These are phyloP conservation scores for Strigops habroptila DNA, from an alignment of 2,113 vertebrate genomes.

Conservation along the genomic window DNA sequence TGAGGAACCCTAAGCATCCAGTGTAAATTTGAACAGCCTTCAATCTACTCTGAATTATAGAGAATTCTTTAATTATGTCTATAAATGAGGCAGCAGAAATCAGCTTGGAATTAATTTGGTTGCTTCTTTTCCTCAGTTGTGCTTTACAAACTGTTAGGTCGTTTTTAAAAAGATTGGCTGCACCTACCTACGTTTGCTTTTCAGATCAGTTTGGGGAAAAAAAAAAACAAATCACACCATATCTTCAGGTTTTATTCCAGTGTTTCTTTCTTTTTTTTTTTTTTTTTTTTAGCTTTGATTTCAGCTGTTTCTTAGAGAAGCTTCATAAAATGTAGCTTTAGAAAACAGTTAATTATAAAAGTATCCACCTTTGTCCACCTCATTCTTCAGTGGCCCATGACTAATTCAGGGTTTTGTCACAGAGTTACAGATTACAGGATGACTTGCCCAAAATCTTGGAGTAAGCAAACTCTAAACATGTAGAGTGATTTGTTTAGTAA, in stretches of 20 bases:
- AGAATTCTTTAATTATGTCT: background rate
- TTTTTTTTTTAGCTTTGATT: background rate
- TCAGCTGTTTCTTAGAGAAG: background rate
- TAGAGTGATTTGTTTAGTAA: background rate
- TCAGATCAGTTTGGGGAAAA: background rate
- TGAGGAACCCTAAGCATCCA: background rate
- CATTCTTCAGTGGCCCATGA: background rate
- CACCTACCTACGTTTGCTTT: background rate
- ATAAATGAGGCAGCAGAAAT: background rate
- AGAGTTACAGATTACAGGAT: background rate
- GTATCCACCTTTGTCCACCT: background rate
- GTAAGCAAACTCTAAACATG: background rate
- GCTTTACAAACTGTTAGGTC: background rate
- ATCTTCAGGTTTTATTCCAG: background rate
- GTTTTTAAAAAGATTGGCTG: background rate
- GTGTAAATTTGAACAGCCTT: background rate
- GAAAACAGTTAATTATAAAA: background rate
- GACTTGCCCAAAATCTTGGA: background rate
- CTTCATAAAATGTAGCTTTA: background rate
- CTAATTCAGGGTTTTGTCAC: background rate
- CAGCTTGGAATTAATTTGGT: background rate
- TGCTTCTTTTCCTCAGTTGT: background rate
- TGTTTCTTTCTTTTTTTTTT: background rate
- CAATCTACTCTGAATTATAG: background rate
- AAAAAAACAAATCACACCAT: rapidly evolving